A percentile compares a stretch with the other conserved stretches of the same genome.
phyloP scores from a whole-genome alignment of 2,797 vertebrate species.

The Bradypus variegatus region DNA sequence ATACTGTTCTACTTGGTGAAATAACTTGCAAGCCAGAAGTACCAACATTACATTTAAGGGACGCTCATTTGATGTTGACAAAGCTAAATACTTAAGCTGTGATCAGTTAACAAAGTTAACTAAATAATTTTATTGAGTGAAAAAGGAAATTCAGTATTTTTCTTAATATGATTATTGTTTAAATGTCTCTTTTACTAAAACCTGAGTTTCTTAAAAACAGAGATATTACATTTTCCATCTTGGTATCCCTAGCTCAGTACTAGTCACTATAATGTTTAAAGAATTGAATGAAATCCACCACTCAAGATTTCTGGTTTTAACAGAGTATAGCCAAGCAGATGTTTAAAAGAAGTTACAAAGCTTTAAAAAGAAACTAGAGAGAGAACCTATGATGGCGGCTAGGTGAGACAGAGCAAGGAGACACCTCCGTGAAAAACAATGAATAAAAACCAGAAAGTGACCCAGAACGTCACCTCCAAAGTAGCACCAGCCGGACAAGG shows the following conservation, averaged over 20 bases:
- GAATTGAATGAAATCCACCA: background rate
- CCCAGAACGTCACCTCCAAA: too few species aligned
- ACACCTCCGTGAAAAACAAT: too few species aligned
- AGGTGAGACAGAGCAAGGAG: too few species aligned
- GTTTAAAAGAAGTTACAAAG: background rate
- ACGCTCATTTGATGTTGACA: background rate
- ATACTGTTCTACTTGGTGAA: background rate
- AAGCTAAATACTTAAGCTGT: background rate
- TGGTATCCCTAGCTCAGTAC: background rate
- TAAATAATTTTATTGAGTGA: background rate
- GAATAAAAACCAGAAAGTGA: too few species aligned
- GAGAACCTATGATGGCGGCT: too few species aligned
- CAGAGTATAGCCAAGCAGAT: constrained; percentile 22
- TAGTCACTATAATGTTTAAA: background rate
- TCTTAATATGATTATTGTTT: constrained; percentile 9
- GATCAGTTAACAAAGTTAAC: constrained; percentile 3
- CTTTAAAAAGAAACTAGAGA: background rate
- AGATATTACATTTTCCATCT: background rate
- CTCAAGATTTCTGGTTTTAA: constrained; percentile 38
- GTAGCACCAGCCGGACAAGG: too few species aligned
- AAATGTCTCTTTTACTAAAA: background rate
- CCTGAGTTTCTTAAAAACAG: constrained; percentile 13
- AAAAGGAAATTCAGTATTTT: background rate
- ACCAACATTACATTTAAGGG: background rate
- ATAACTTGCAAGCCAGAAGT: background rate